Percentiles rank a stretch among this genome's conserved stretches.
These are phyloP conservation scores for Aporophyla nigra DNA, from an alignment of 2,888 invertebrate species.

Conservation along the genomic window DNA sequence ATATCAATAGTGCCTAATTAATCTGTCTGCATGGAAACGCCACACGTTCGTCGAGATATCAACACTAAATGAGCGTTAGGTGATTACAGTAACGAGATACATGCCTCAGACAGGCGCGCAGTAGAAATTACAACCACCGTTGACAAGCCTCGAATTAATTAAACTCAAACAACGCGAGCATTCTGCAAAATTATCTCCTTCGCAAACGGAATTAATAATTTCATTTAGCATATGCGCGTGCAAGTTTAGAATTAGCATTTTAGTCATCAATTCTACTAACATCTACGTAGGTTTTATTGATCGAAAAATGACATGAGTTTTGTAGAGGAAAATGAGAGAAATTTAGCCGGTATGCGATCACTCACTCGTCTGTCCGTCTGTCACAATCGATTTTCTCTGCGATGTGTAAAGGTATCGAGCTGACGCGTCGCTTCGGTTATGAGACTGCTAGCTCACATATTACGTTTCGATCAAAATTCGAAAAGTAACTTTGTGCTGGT, in stretches of 20 bases:
- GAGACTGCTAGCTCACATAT: constrained; percentile 8
- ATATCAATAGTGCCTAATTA: constrained; percentile 46
- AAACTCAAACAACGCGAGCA: constrained; percentile 89
- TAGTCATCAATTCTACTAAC: constrained; percentile 52
- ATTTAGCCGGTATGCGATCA: constrained; percentile 38
- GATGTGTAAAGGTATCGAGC: constrained; percentile 31
- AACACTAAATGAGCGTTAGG: constrained; percentile 78
- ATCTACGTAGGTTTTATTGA: constrained; percentile 23
- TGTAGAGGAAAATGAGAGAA: constrained; percentile 4
- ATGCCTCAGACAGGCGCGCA: constrained; percentile 83
- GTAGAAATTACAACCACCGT: constrained; percentile 86
- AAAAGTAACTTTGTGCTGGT: neutral
- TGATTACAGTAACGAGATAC: constrained; percentile 85
- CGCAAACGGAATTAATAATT: constrained; percentile 87
- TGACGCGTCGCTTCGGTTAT: constrained; percentile 9
- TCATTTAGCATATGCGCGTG: constrained; percentile 79
- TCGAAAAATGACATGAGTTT: constrained; percentile 15
- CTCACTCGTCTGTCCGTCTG: constrained; percentile 46
- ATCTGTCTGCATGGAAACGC: constrained; percentile 54
- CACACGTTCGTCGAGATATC: constrained; percentile 66
- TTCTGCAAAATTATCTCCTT: constrained; percentile 87
- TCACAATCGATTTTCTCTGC: constrained; percentile 49
- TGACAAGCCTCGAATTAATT: constrained; percentile 90
- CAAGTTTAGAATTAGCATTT: constrained; percentile 74
- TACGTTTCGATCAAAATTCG: constrained; percentile 2